Percentiles rank a stretch among this genome's conserved stretches.
Evolutionary conservation across 2,888 invertebrate species (phyloP).

Genomic region (Anticlea derivata): DNA sequence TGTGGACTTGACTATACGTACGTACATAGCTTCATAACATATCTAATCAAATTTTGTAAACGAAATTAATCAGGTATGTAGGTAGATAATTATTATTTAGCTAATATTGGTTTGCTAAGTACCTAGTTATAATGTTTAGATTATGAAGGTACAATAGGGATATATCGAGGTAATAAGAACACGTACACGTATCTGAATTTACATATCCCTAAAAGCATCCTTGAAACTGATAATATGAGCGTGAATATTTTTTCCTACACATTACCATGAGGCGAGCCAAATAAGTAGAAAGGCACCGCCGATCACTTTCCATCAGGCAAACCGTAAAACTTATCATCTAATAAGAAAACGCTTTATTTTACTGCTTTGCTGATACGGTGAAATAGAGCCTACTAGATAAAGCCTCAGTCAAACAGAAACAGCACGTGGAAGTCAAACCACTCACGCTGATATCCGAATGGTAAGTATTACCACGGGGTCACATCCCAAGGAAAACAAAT

Average conservation of each 20-base stretch:
- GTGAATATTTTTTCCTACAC: slow-evolving; percentile 19
- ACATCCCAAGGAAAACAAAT: too few relatives aligned
- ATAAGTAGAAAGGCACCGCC: slow-evolving; percentile 9
- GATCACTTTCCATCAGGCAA: slow-evolving; percentile 22
- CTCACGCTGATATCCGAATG: too few relatives aligned
- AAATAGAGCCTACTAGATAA: neutral
- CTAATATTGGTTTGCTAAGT: too few relatives aligned
- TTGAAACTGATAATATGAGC: slow-evolving; percentile 4
- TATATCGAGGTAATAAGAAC: neutral
- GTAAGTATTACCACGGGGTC: too few relatives aligned
- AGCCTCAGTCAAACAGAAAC: neutral
- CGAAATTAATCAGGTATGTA: too few relatives aligned
- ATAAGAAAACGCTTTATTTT: slow-evolving; percentile 27
- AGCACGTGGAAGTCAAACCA: too few relatives aligned
- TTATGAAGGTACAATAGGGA: too few relatives aligned
- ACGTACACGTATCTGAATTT: slow-evolving; percentile 13
- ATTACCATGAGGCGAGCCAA: slow-evolving; percentile 22
- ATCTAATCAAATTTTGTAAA: too few relatives aligned
- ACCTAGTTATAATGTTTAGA: too few relatives aligned
- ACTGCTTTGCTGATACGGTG: slow-evolving; percentile 16
- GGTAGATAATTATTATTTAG: too few relatives aligned
- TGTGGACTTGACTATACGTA: too few relatives aligned
- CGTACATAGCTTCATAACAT: too few relatives aligned
- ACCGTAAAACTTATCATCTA: slow-evolving; percentile 23
- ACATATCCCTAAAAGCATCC: slow-evolving; percentile 7